Evolutionary conservation across 2,888 invertebrate species (phyloP).

Genomic region (Apocheima hispidaria): DNA sequence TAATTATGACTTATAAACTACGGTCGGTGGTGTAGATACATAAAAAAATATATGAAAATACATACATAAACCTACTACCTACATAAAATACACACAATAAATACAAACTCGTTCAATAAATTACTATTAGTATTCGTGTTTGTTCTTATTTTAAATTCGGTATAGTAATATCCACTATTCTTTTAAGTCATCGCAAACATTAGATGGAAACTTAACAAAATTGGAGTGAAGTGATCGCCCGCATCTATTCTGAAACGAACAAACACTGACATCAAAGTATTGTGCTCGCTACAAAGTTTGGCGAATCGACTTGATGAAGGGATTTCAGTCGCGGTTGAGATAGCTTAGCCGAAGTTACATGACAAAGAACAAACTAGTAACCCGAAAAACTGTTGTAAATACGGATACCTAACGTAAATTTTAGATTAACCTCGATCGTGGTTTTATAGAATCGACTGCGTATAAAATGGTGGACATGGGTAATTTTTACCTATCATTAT

Average conservation of each 20-base stretch:
- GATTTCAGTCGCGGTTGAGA: slow-evolving; percentile 2
- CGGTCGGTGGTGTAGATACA: too few species aligned
- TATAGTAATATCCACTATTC: not conserved
- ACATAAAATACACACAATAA: too few species aligned
- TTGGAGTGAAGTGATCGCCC: slow-evolving; percentile 8
- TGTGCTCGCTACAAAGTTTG: slow-evolving; percentile 16
- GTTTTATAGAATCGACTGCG: too few species aligned
- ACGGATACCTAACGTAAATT: too few species aligned
- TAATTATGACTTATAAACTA: too few species aligned
- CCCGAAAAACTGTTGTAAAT: not conserved
- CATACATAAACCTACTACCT: too few species aligned
- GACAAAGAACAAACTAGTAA: not conserved
- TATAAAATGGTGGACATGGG: too few species aligned
- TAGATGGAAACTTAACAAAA: not conserved
- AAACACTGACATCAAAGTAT: slow-evolving; percentile 25
- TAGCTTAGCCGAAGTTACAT: slow-evolving; percentile 10
- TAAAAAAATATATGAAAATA: too few species aligned
- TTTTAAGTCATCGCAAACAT: not conserved
- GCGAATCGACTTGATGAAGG: slow-evolving; percentile 13
- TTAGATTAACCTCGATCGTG: not conserved
- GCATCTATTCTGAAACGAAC: slow-evolving; percentile 14
- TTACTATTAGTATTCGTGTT: too few species aligned
- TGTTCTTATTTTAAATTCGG: not conserved
- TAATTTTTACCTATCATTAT: too few species aligned
- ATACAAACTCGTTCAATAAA: too few species aligned